Evolutionary conservation across 1,140 invertebrate species (phyloP).

Genomic region (Caerostris extrusa): DNA sequence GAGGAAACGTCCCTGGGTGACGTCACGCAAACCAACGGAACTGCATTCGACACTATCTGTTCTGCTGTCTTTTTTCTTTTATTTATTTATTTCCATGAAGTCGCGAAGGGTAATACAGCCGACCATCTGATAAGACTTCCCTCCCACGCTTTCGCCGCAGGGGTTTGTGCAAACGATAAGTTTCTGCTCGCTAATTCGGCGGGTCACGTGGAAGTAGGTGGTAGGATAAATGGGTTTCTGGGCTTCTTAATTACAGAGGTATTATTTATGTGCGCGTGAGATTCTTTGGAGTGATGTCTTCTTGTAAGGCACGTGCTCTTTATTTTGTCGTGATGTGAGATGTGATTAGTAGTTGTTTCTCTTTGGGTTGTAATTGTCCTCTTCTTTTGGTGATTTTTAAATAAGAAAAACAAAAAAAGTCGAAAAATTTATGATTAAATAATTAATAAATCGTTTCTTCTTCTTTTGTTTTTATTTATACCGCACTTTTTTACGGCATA

Average conservation of each 20-base stretch:
- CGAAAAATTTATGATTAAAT: no score
- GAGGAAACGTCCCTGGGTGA: conserved; percentile 1
- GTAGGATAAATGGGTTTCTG: not conserved
- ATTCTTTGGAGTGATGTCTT: no score
- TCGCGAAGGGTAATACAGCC: not conserved
- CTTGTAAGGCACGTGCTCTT: no score
- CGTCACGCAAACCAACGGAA: conserved; percentile 47
- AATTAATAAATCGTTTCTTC: no score
- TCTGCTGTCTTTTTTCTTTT: not conserved
- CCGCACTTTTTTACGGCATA: no score
- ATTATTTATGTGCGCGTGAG: not conserved
- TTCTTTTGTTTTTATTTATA: no score
- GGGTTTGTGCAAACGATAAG: not conserved
- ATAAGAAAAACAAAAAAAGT: no score
- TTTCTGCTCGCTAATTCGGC: not conserved
- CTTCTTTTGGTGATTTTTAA: no score
- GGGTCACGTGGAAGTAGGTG: not conserved
- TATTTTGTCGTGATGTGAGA: no score
- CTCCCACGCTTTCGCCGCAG: not conserved
- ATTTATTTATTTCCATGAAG: not conserved
- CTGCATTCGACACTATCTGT: conserved; percentile 2
- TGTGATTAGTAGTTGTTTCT: no score
- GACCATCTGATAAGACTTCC: conserved; percentile 5
- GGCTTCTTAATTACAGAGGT: not conserved
- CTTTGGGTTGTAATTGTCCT: no score